Evolutionary conservation across 2,113 vertebrate genomes (phyloP).

Genomic region (Clarias macrocephalus): DNA sequence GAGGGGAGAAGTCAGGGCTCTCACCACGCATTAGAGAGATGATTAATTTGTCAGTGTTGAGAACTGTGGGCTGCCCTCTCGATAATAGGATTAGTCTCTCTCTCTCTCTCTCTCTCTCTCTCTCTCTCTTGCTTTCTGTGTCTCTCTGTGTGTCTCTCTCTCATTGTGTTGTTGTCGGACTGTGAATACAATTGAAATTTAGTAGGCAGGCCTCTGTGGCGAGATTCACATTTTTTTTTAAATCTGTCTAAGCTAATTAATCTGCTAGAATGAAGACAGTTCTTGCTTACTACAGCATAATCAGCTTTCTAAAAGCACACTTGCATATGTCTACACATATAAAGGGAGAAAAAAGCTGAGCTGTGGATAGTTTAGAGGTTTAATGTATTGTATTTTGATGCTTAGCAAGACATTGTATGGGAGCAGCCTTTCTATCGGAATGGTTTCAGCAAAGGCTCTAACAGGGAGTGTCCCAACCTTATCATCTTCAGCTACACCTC

Average conservation of each 20-base stretch:
- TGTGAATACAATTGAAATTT: constrained; percentile 69
- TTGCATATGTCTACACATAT: not conserved
- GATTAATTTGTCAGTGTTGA: constrained; percentile 65
- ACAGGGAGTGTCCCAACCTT: not conserved
- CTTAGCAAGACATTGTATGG: not conserved
- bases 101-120: not conserved
- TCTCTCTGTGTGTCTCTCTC: not conserved
- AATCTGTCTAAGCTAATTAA: constrained; percentile 34
- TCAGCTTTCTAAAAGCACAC: not conserved
- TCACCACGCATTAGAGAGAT: constrained; percentile 63
- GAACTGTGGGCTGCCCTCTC: constrained; percentile 52
- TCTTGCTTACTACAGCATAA: not conserved
- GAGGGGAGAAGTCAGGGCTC: constrained; percentile 54
- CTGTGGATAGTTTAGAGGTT: not conserved
- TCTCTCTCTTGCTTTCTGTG: not conserved
- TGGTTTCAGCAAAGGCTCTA: not conserved
- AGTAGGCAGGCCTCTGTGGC: constrained; percentile 31
- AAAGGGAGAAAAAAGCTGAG: not conserved
- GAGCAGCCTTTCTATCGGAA: not conserved
- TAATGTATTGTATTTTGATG: not conserved
- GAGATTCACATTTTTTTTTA: constrained; percentile 6
- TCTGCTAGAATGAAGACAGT: constrained; percentile 19
- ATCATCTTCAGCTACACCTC: too few species aligned
- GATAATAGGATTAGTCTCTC: constrained; percentile 63
- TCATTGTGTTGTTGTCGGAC: constrained; percentile 2